Percentiles rank a stretch among this genome's conserved stretches.
Evolutionary conservation across 2,888 invertebrate genomes (phyloP).

Genomic region (Drosophila hawaiiensis): DNA sequence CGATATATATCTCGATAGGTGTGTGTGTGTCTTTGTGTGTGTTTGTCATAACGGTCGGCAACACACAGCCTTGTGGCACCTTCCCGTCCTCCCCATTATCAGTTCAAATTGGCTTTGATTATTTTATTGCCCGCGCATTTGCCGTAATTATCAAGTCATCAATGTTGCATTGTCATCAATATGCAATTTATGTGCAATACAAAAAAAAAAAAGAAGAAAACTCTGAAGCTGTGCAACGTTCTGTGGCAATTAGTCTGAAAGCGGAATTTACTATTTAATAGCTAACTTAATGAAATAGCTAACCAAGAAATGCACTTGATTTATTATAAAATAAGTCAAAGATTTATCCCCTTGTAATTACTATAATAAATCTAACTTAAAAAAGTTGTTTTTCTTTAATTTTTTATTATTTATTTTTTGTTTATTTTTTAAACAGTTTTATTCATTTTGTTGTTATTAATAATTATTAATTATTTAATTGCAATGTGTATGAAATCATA

Average conservation of each 20-base stretch:
- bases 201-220: conserved; percentile 11
- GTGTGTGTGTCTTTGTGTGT: conserved; percentile 14
- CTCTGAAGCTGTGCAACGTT: conserved; percentile 41
- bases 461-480: not conserved
- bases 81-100: not conserved
- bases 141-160: conserved; percentile 81
- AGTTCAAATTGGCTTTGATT: conserved; percentile 72
- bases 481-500: not conserved
- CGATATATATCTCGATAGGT: conserved; percentile 13
- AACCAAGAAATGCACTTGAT: not conserved
- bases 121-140: conserved; percentile 78
- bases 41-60: conserved; percentile 36
- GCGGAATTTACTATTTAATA: not conserved
- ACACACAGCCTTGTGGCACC: conserved; percentile 17
- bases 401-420: not conserved
- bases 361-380: not conserved
- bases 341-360: not conserved
- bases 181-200: conserved; percentile 66
- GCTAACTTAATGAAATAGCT: not conserved
- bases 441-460: too few relatives aligned
- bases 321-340: not conserved
- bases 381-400: not conserved
- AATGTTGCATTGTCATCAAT: conserved; percentile 78
- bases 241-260: conserved; percentile 6
- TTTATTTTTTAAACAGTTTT: not conserved